phyloP scores from a whole-genome alignment of 35 echinoderm and acorn worm genomes.

The Ophiothrix spiculata region DNA sequence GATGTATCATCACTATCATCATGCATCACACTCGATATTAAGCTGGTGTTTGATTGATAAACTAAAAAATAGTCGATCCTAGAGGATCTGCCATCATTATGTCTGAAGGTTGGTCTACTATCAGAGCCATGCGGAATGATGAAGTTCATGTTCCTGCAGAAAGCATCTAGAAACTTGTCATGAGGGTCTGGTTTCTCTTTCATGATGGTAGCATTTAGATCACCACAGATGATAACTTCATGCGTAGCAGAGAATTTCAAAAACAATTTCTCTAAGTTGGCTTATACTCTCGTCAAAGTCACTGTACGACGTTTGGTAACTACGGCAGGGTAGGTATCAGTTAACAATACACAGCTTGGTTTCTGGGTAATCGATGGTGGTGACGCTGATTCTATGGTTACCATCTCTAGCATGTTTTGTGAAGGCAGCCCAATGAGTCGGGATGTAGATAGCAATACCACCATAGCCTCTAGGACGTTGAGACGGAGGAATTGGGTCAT shows the following conservation, averaged over 20 bases:
- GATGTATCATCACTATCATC: neutral
- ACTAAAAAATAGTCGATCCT: neutral
- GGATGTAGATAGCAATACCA: neutral
- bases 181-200: too few species aligned
- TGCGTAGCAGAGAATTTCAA: neutral
- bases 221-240: neutral
- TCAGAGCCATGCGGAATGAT: neutral
- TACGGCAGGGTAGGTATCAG: too few species aligned
- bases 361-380: neutral
- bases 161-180: too few species aligned
- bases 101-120: neutral
- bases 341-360: too few species aligned
- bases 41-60: neutral
- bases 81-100: neutral
- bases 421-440: neutral
- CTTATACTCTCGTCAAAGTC: too few species aligned
- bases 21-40: neutral
- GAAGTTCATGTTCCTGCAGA: neutral
- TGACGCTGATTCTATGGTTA: neutral
- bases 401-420: neutral
- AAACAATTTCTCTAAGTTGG: too few species aligned
- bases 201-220: neutral
- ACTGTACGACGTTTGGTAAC: too few species aligned
- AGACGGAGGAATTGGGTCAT: neutral
- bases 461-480: neutral